Evolutionary conservation across 1,140 invertebrate species (phyloP), one percentile per base, ranked within the genome.

Genomic region (Marisa cornuarietis): DNA sequence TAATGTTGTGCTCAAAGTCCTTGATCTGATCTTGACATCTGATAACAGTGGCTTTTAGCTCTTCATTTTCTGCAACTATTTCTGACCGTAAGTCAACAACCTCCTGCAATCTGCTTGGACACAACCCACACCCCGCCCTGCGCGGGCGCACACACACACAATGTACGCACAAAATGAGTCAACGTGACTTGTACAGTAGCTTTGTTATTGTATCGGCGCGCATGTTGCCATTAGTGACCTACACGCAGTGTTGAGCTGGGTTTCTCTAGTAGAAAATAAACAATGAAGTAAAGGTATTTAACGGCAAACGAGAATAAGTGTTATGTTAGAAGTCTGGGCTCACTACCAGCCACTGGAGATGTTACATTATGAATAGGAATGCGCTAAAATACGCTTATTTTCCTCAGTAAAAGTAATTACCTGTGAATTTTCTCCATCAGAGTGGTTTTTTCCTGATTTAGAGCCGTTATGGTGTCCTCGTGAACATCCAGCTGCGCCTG

Each of bases 381-480:
- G 65, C 65, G n/a, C 3, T 68, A 24, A n/a, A 22, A 6, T 24
- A 24, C 13, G 65, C 22, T 68, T 6, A n/a, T 68, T 68, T n/a
- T 13, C 22, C 13, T 22, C 1, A 68, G n/a, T 68, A 22, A 68
- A n/a, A 68, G 65, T 22, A 68, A 49, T 13, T 68, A 77, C 76
- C 76, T 77, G 42, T 65, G 76, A 24, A 77, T 77, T 77, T 52
- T 77, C 18, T 77, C 76, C 65, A 51, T 6, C n/a, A 77, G 76
- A 16, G 18, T 2, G 11, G 13, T 24, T 26, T 69, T 77, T 0
- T 77, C 49, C 11, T 77, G 65, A n/a, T 63, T 77, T 49, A 77
- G 76, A 11, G 76, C 51, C 26, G 51, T n/a, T 7, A 69, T 7
- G 20, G 63, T 2, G 76, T 77, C 76, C 20, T 77, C 76, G n/a